phyloP scores from a whole-genome alignment of 2,797 vertebrate genomes.

The Sylvilagus floridanus region DNA sequence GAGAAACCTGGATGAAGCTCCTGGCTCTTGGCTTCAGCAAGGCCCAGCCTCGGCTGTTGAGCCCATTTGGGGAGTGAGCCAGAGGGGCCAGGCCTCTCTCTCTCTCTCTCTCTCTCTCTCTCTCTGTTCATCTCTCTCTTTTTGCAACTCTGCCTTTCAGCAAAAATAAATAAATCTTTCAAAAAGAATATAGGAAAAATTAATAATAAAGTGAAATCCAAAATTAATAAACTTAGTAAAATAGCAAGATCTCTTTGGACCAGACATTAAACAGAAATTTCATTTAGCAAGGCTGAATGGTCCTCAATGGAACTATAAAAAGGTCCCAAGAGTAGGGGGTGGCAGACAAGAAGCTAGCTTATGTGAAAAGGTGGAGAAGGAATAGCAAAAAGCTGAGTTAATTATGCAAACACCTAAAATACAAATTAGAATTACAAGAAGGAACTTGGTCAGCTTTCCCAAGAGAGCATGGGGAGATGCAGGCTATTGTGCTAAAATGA shows the following conservation, averaged over 20 bases:
- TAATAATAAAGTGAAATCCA: slow-evolving; percentile 63
- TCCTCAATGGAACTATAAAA: slow-evolving; percentile 47
- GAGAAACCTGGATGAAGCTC: too few species aligned
- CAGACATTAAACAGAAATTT: slow-evolving; percentile 66
- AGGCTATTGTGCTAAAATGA: slow-evolving; percentile 60
- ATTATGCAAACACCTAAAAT: slow-evolving; percentile 42
- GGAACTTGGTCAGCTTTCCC: slow-evolving; percentile 47
- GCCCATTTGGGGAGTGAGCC: too few species aligned
- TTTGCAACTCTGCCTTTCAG: too few species aligned
- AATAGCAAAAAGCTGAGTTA: neutral
- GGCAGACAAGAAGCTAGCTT: neutral
- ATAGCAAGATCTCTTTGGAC: slow-evolving; percentile 59
- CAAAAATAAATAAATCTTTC: too few species aligned
- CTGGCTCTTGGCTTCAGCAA: too few species aligned
- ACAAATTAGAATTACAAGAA: slow-evolving; percentile 73
- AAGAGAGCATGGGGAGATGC: slow-evolving; percentile 8
- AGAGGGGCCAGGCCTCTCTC: too few species aligned
- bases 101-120: too few species aligned
- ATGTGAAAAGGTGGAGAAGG: slow-evolving; percentile 5
- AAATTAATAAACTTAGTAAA: slow-evolving; percentile 70
- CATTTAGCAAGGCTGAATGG: slow-evolving; percentile 50
- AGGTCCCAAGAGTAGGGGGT: neutral
- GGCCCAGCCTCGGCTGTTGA: too few species aligned
- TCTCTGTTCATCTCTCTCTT: too few species aligned
- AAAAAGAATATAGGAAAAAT: slow-evolving; percentile 51